A percentile compares a stretch with the other conserved stretches of the same genome.
phyloP scores from a whole-genome alignment of 2,113 vertebrate species.

The Dromas ardeola region DNA sequence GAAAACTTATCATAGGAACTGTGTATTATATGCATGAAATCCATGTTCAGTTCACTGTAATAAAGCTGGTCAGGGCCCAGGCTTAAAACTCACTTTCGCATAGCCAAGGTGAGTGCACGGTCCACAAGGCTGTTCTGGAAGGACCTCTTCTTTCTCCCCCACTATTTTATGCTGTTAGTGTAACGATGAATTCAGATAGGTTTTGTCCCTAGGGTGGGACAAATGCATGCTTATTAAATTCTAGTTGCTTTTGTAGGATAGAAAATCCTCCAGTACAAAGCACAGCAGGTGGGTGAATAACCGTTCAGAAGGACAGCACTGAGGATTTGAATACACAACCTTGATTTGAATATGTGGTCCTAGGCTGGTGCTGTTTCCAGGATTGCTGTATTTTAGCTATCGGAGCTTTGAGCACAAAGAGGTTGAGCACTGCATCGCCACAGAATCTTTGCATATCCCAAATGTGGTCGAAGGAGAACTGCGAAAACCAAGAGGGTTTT shows the following conservation, averaged over 20 bases:
- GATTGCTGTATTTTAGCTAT: not conserved
- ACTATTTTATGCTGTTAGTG: not conserved
- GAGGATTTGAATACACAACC: not conserved
- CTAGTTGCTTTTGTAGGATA: not conserved
- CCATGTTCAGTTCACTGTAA: not conserved
- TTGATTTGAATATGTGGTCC: not conserved
- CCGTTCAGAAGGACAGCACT: not conserved
- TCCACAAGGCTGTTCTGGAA: not conserved
- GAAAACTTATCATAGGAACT: not conserved
- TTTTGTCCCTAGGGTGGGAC: not conserved
- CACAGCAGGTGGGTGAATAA: not conserved
- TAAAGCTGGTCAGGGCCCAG: not conserved
- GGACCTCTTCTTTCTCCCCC: not conserved
- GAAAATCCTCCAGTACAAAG: not conserved
- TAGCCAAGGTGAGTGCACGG: not conserved
- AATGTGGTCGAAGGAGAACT: not conserved
- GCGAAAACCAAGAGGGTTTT: not conserved
- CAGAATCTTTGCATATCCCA: not conserved
- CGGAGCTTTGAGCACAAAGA: not conserved
- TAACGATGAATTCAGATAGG: not conserved
- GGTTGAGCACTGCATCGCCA: not conserved
- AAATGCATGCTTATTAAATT: not conserved
- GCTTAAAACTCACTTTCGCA: not conserved
- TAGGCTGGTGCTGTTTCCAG: not conserved
- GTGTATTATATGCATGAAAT: not conserved